Evolutionary conservation across 2,888 invertebrate genomes (phyloP).

Genomic region (Malthinus seriepunctatus): DNA sequence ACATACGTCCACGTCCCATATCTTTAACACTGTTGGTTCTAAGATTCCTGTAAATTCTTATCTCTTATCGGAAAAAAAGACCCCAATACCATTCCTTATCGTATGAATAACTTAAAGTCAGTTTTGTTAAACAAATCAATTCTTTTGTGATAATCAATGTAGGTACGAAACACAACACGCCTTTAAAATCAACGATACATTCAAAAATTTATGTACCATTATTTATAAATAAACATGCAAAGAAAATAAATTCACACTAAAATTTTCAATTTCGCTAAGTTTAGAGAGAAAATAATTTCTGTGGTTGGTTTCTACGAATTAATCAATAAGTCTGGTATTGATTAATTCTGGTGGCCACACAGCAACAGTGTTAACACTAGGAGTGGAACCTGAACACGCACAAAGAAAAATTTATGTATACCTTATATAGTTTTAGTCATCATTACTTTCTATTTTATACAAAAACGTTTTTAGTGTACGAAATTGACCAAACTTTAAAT

Average conservation of each 20-base stretch:
- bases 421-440: no score
- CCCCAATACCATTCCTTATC: no score
- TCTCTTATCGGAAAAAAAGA: constrained; percentile 1
- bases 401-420: constrained; percentile 9
- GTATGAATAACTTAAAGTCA: neutral
- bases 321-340: constrained; percentile 36
- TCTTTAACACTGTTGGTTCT: constrained; percentile 1
- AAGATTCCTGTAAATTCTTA: constrained; percentile 1
- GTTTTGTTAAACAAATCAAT: neutral
- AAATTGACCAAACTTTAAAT: no score
- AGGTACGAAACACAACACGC: no score
- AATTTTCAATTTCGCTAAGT: neutral
- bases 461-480: no score
- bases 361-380: constrained; percentile 31
- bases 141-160: no score
- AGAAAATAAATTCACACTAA: constrained; percentile 15
- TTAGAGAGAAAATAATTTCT: constrained; percentile 3
- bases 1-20: neutral
- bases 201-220: constrained; percentile 11
- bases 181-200: neutral
- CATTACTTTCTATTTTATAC: no score
- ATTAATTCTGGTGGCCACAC: constrained; percentile 32
- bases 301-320: constrained; percentile 23
- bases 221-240: constrained; percentile 8
- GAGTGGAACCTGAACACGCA: constrained; percentile 28